phyloP scores from a whole-genome alignment of 2,113 vertebrate species.

The Nothocercus julius region DNA sequence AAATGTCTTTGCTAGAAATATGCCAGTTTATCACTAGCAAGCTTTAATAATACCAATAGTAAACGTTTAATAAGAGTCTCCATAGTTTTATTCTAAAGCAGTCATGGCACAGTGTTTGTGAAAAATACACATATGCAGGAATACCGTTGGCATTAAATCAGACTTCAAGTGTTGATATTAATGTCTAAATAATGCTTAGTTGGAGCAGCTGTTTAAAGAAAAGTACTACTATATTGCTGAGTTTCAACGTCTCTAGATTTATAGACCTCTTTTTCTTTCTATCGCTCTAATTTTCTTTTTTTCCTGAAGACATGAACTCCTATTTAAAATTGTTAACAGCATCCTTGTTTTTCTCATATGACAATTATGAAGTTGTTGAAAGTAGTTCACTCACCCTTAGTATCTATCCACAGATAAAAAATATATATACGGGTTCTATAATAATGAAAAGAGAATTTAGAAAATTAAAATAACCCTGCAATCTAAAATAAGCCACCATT shows the following conservation, averaged over 20 bases:
- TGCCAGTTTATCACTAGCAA: background rate
- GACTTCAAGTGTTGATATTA: background rate
- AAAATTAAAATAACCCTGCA: background rate
- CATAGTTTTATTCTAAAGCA: background rate
- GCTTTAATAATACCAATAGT: background rate
- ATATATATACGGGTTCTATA: too few relatives aligned
- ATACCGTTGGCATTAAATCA: background rate
- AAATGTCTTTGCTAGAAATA: conserved; percentile 4
- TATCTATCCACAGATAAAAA: background rate
- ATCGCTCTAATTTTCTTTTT: background rate
- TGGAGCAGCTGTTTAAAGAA: background rate
- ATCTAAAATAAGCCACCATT: background rate
- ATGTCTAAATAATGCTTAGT: background rate
- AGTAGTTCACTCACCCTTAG: background rate
- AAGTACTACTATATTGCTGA: background rate
- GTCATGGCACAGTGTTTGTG: background rate
- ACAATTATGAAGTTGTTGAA: background rate
- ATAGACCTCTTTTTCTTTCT: background rate
- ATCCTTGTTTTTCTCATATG: background rate
- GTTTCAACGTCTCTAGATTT: background rate
- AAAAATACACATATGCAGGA: background rate
- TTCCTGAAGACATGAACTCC: background rate
- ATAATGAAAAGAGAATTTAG: background rate
- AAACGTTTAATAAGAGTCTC: background rate
- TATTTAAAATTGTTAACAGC: background rate